Percentiles rank a stretch among this genome's conserved stretches.
Conservation (phyloP, 2,113 vertebrate genomes). For the Crotalus helleri region DNA sequence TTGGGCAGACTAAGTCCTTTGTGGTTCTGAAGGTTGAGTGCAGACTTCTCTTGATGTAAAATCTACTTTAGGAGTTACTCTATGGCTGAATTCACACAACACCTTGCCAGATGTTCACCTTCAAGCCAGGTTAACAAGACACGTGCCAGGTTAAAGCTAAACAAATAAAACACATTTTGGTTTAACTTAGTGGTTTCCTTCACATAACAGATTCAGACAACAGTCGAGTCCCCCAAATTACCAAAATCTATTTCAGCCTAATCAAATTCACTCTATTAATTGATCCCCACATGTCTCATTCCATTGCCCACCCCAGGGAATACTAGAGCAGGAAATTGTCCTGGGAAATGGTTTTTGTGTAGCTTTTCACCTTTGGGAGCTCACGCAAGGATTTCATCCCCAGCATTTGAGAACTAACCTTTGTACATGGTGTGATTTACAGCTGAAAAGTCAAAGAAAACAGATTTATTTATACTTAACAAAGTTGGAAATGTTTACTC, state of each 20-base stretch:
- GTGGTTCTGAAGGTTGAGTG: not conserved
- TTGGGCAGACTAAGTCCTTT: not conserved
- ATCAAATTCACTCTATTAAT: not conserved
- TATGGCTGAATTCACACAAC: not conserved
- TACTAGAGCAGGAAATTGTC: not conserved
- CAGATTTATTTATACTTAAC: not conserved
- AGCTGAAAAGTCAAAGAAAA: not conserved
- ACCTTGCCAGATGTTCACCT: not conserved
- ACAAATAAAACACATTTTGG: not conserved
- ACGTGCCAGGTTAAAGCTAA: not conserved
- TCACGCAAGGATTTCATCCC: not conserved
- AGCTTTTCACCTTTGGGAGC: not conserved
- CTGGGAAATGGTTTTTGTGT: not conserved
- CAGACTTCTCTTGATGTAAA: not conserved
- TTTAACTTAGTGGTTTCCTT: not conserved
- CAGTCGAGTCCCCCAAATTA: not conserved
- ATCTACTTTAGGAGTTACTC: not conserved
- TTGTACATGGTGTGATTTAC: not conserved
- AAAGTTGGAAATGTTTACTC: not conserved
- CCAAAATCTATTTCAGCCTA: not conserved
- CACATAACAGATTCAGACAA: not conserved
- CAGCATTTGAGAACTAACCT: not conserved
- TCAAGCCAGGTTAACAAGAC: not conserved
- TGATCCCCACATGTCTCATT: not conserved
- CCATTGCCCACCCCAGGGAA: not conserved